Evolutionary conservation across 1,140 invertebrate species (phyloP).

Genomic region (Lineus longissimus): DNA sequence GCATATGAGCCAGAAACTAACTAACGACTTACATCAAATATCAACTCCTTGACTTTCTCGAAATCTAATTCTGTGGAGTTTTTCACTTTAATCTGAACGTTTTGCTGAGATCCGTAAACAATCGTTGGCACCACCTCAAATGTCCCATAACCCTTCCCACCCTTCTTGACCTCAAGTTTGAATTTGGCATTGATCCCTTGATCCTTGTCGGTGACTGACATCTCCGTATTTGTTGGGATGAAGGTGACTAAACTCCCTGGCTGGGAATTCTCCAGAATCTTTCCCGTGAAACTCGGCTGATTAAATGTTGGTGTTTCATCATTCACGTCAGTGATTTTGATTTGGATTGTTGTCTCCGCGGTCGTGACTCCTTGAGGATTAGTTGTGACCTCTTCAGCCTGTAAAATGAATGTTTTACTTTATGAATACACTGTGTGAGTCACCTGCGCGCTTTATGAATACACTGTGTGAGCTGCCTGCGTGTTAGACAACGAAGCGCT

Average conservation of each 20-base stretch:
- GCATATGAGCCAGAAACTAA: no score
- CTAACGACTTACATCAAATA: constrained; percentile 58
- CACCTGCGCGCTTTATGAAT: constrained; percentile 1
- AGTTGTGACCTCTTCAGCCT: constrained; percentile 67
- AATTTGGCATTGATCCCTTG: constrained; percentile 93
- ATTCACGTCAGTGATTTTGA: constrained; percentile 91
- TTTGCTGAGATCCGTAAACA: constrained; percentile 81
- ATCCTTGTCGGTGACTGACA: constrained; percentile 89
- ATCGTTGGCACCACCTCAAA: constrained; percentile 85
- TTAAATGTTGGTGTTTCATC: constrained; percentile 86
- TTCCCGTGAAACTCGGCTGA: constrained; percentile 73
- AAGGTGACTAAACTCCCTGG: constrained; percentile 81
- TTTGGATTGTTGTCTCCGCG: constrained; percentile 82
- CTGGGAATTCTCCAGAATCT: constrained; percentile 88
- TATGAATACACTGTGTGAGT: constrained; percentile 5
- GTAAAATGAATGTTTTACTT: constrained; percentile 35
- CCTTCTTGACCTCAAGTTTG: constrained; percentile 73
- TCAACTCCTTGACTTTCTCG: constrained; percentile 71
- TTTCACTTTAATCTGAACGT: constrained; percentile 84
- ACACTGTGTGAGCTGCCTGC: no score
- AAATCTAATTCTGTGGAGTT: constrained; percentile 79
- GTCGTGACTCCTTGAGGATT: constrained; percentile 65
- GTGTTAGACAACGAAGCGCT: no score
- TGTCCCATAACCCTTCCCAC: constrained; percentile 67
- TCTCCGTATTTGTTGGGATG: constrained; percentile 63